Evolutionary conservation across 1,140 invertebrate genomes (phyloP), one percentile per base, ranked within the genome.

Genomic region (Orius insidiosus): DNA sequence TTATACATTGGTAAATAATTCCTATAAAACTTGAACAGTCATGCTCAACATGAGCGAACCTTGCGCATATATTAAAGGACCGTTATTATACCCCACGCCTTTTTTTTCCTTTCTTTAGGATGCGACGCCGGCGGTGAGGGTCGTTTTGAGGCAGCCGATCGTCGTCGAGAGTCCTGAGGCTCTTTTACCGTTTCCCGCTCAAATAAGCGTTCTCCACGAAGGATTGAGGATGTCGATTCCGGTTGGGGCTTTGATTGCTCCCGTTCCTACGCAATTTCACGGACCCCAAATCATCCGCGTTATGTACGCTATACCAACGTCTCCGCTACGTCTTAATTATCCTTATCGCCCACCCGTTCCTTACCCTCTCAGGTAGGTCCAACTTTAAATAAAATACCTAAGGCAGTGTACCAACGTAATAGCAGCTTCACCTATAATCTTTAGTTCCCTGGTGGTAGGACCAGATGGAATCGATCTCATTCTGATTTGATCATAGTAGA

Each of bases 191-290:
- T 59, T 59, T 33, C 58, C 58, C 0, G 46, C 50, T 5, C 42
- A 47, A 7, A 45, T 59, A 16, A 52, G 50, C 10, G 52, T 59
- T 7, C 39, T 57, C 5, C 54, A 56, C 39, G 54, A 56, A 10
- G 58, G 58, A 11, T 35, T 57, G 14, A 49, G 55, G 18, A 51
- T 58, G 48, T 52, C 53, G 1, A 47, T 59, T 7, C 52, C 52
- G 0, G 56, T 59, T 7, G 56, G 55, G 2, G 53, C 54, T 5
- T 51, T 59, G 14, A 38, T 59, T 0, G 58, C 56, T n/a, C 58
- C 58, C 1, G 52, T 59, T 0, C 54, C 54, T 1, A 38, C 19
- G 15, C 35, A 46, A 7, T 16, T 52, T 11, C 14, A 51, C 7
- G 53, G 52, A 2, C 50, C 55, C 2, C 46, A 52, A 11, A 37